A percentile compares a stretch with the other conserved stretches of the same genome.
Conservation (phyloP, 2,888 invertebrate species). For the Autographa pulchrina region DNA sequence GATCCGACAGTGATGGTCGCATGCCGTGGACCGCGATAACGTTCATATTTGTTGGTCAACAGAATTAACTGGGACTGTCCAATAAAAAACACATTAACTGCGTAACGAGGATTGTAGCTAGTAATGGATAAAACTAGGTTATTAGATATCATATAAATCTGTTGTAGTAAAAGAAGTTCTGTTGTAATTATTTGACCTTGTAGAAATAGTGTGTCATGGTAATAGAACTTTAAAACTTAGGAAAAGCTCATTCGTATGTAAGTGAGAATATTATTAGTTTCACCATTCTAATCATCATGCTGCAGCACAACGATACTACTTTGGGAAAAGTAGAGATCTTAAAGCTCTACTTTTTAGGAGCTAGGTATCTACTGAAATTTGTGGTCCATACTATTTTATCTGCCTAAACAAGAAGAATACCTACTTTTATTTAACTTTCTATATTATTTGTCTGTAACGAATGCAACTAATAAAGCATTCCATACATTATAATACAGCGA, state of each 20-base stretch:
- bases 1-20: conserved; percentile 34
- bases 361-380: too few species aligned
- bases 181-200: too few species aligned
- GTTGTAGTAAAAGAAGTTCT: background rate
- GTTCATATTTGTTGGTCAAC: conserved; percentile 53
- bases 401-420: too few species aligned
- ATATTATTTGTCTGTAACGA: background rate
- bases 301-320: too few species aligned
- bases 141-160: background rate
- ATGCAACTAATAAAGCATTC: conserved; percentile 16
- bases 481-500: conserved; percentile 23
- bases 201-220: too few species aligned
- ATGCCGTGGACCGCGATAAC: conserved; percentile 24
- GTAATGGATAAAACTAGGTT: background rate
- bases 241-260: too few species aligned
- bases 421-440: background rate
- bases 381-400: too few species aligned
- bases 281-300: too few species aligned
- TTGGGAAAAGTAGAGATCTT: too few species aligned
- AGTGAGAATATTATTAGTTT: too few species aligned
- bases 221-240: too few species aligned
- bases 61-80: conserved; percentile 65
- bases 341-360: too few species aligned
- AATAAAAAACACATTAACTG: conserved; percentile 63
- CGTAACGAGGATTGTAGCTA: background rate